phyloP scores from a whole-genome alignment of 30 jellyfish, hydroid and myxozoan genomes.

The Pseudorhiza aurosa region DNA sequence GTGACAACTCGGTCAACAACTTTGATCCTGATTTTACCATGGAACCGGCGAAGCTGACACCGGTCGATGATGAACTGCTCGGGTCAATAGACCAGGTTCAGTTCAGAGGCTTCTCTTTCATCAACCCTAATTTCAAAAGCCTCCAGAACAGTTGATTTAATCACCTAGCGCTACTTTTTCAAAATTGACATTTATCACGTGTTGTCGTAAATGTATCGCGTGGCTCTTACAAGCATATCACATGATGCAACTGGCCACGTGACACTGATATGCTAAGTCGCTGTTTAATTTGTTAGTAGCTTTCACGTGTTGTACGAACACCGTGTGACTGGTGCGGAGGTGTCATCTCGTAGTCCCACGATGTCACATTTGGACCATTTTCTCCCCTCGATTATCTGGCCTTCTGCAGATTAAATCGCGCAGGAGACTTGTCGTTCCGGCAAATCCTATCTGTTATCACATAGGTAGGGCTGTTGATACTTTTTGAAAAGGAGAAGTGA shows the following conservation, averaged over 20 bases:
- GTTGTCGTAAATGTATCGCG: neutral
- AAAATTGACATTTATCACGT: neutral
- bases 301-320: too few relatives aligned
- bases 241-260: neutral
- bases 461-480: too few relatives aligned
- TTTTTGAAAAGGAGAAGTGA: too few relatives aligned
- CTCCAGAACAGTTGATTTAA: neutral
- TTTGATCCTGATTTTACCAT: conserved; percentile 99
- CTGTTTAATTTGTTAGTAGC: too few relatives aligned
- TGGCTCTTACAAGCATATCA: neutral
- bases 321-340: too few relatives aligned
- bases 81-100: conserved; percentile 95
- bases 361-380: too few relatives aligned
- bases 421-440: too few relatives aligned
- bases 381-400: too few relatives aligned
- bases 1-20: conserved; percentile 82
- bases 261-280: too few relatives aligned
- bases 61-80: conserved; percentile 85
- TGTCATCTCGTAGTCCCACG: too few relatives aligned
- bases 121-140: conserved; percentile 86
- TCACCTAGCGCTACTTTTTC: neutral
- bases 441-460: too few relatives aligned
- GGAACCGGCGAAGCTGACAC: conserved; percentile 99
- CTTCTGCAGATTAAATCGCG: too few relatives aligned
- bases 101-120: conserved; percentile 96